Evolutionary conservation across 2,113 vertebrate species (phyloP).

Genomic region (Peromyscus polionotus): DNA sequence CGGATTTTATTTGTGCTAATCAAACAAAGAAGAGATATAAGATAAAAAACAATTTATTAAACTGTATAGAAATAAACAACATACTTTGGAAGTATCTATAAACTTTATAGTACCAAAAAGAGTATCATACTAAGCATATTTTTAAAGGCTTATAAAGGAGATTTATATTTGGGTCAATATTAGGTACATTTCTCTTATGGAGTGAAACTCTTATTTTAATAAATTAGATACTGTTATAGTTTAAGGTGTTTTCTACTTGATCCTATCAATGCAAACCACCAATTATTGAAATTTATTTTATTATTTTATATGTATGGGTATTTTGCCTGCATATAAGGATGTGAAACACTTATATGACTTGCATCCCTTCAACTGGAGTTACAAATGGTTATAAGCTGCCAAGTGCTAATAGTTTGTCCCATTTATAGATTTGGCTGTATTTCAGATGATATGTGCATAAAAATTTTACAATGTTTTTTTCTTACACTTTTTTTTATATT

Average conservation of each 20-base stretch:
- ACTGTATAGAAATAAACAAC: constrained; percentile 26
- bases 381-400: neutral
- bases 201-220: constrained; percentile 3
- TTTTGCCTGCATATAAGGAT: neutral
- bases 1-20: constrained; percentile 11
- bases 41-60: constrained; percentile 40
- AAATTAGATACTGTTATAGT: neutral
- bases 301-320: neutral
- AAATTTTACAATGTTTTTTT: neutral
- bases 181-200: constrained; percentile 14
- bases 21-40: constrained; percentile 62
- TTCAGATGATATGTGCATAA: neutral
- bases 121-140: neutral
- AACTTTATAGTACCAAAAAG: neutral
- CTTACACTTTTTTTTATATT: neutral
- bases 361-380: neutral
- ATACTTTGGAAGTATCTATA: constrained; percentile 11
- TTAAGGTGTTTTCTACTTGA: neutral
- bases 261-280: neutral
- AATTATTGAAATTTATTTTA: neutral
- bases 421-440: neutral
- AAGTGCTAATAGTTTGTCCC: neutral
- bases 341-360: neutral
- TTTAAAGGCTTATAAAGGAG: neutral
- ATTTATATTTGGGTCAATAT: neutral